These are phyloP conservation scores for roundworm (Caenorhabditis elegans) DNA, from an alignment of 1,140 invertebrate species.

Conservation along the genomic window DNA sequence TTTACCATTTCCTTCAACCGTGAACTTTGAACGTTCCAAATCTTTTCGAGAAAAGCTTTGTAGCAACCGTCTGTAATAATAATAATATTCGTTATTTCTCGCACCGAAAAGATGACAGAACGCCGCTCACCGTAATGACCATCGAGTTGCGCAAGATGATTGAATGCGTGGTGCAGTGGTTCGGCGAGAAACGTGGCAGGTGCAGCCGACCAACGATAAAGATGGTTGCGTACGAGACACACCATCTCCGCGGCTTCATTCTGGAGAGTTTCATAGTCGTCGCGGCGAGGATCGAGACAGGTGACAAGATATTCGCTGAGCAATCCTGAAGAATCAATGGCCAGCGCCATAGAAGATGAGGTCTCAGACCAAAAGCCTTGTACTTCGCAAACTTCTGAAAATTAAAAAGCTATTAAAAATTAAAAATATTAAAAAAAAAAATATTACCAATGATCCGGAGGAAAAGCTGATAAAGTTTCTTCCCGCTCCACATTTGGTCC, in stretches of 20 bases:
- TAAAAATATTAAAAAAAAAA: background rate
- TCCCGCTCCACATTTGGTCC: background rate
- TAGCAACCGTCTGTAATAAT: background rate
- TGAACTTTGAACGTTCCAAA: background rate
- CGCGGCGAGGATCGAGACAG: background rate
- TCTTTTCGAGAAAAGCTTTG: background rate
- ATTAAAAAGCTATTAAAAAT: background rate
- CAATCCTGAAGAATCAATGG: background rate
- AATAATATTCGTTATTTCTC: background rate
- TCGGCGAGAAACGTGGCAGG: background rate
- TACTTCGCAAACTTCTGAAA: background rate
- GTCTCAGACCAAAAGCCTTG: background rate
- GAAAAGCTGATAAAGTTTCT: background rate
- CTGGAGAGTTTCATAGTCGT: background rate
- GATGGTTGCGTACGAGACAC: background rate
- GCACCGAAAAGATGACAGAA: background rate
- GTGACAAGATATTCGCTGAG: background rate
- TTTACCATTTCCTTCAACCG: background rate
- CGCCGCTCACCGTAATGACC: background rate
- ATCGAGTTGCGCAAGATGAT: background rate
- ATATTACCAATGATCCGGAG: background rate
- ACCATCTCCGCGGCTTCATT: background rate
- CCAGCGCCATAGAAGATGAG: background rate
- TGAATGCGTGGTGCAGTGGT: conserved; percentile 6
- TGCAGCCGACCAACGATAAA: background rate